Evolutionary conservation across 1,140 invertebrate genomes (phyloP), one percentile per base, ranked within the genome.

Genomic region (Battus philenor): DNA sequence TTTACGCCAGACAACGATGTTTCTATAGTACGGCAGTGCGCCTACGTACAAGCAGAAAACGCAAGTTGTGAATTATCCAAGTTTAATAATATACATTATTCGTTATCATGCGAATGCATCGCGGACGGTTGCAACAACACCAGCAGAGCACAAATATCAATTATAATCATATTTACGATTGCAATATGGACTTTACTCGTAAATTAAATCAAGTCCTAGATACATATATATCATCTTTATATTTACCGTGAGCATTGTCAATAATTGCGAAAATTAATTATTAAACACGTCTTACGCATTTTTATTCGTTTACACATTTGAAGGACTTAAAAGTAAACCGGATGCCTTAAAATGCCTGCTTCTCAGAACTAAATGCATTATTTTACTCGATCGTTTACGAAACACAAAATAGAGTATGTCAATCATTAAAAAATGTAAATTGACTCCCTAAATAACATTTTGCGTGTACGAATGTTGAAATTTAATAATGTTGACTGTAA

Each of bases 61-160:
- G 13, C 73, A 0, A 43, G 43, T n/a, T 82, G 76, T 41, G 38
- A 38, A 11, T 51, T 64, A 20, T 73, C 74, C 0, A 65, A 71
- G 26, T 73, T 73, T 41, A 71, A 54, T 29, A 53, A 53, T n/a
- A 39, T 78, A 36, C 76, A 78, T 58, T 72, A 72, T 50, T 77
- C 76, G 18, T 33, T 52, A 24, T 79, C 77, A 1, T 79, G 77
- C 16, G 82, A 79, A 48, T 74, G 74, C 38, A 60, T 59, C 2
- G 33, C 48, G 12, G 75, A 86, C 15, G 77, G 59, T n/a, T 79
- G 73, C 13, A 87, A 88, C 59, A 59, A 64, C 27, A 74, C 69
- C 0, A 68, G 70, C 47, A 15, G 13, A 44, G 15, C 10, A 17
- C 22, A 13, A 15, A 33, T 17, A 10, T 68, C 76, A 13, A 16